phyloP scores from a whole-genome alignment of 2,888 invertebrate genomes.

The Tachystola acroxantha region DNA sequence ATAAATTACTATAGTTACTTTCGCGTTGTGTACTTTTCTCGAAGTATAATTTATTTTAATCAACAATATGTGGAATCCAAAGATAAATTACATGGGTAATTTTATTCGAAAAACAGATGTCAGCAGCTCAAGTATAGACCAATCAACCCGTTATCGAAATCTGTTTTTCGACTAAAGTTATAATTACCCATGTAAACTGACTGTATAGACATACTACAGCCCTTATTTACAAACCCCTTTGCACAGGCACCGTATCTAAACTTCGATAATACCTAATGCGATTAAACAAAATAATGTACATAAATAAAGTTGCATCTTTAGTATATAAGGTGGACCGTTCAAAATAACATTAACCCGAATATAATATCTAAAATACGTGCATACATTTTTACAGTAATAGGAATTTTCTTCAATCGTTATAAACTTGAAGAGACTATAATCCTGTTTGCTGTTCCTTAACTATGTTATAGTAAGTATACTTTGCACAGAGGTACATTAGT shows the following conservation, averaged over 20 bases:
- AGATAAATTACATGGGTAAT: no score
- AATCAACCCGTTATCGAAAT: neutral
- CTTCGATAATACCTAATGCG: neutral
- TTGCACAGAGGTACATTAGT: slow-evolving; percentile 1
- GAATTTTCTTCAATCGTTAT: neutral
- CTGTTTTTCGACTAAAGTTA: neutral
- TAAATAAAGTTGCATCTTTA: slow-evolving; percentile 8
- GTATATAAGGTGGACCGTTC: slow-evolving; percentile 8
- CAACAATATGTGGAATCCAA: no score
- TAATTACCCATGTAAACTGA: no score
- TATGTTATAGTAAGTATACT: neutral
- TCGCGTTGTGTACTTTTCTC: no score
- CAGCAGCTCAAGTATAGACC: no score
- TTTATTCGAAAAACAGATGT: neutral
- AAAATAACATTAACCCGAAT: slow-evolving; percentile 1
- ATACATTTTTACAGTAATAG: slow-evolving; percentile 7
- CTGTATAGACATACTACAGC: no score
- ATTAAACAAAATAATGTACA: slow-evolving; percentile 5
- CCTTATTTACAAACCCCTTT: no score
- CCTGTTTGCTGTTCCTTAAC: neutral
- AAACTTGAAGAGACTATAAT: neutral
- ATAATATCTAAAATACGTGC: slow-evolving; percentile 6
- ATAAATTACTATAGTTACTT: no score
- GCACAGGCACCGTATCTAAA: no score
- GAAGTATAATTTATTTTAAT: no score